These are phyloP conservation scores for Zygogramma bicolorata DNA, from an alignment of 2,888 invertebrate genomes.

Conservation along the genomic window DNA sequence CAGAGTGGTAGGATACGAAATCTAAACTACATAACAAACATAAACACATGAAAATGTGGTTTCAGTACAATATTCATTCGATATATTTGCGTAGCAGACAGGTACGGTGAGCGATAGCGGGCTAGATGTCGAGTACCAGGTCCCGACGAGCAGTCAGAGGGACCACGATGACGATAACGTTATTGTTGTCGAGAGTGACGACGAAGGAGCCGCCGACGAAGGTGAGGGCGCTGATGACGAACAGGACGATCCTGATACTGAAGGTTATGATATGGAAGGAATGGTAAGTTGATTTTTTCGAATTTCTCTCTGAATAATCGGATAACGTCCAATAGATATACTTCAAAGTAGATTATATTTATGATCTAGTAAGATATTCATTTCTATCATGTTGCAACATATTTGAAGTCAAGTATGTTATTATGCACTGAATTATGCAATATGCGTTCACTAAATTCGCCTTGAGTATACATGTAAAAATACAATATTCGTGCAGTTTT, in stretches of 20 bases:
- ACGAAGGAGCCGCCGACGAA: constrained; percentile 75
- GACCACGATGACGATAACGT: constrained; percentile 83
- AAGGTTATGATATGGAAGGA: constrained; percentile 71
- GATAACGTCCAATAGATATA: too few species aligned
- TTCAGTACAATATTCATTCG: neutral
- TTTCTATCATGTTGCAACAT: too few species aligned
- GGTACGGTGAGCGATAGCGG: constrained; percentile 66
- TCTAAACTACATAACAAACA: too few species aligned
- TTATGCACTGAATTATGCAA: too few species aligned
- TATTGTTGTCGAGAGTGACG: constrained; percentile 81
- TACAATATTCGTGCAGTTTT: too few species aligned
- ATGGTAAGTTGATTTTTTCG: constrained; percentile 51
- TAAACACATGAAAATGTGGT: too few species aligned
- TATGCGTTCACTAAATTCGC: too few species aligned
- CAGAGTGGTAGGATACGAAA: too few species aligned
- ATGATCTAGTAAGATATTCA: too few species aligned
- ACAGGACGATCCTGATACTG: constrained; percentile 70
- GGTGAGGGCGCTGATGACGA: constrained; percentile 70
- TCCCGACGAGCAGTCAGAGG: constrained; percentile 87
- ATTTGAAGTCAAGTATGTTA: too few species aligned
- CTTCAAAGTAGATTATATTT: too few species aligned
- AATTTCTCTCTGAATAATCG: neutral
- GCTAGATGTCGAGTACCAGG: constrained; percentile 82
- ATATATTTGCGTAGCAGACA: constrained; percentile 47
- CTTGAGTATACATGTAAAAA: too few species aligned